Base-by-base conservation (phyloP, 2,888 invertebrate species). In the Pycnomerus fuliginosus region DNA sequence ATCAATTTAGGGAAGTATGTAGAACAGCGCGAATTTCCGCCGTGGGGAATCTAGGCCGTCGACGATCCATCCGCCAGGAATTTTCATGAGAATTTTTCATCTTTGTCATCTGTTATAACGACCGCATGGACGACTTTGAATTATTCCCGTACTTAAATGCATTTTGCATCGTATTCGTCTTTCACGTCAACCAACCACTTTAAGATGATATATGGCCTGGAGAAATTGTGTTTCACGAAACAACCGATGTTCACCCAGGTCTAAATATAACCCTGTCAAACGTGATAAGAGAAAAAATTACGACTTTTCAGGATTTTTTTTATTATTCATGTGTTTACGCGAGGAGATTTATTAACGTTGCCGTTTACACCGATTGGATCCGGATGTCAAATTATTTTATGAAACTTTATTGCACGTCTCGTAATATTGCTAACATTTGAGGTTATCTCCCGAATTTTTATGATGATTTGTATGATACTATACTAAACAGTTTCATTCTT, bases 1-100 rank as follows among this genome's bases (percentile, higher is more conserved):
- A 48, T 44, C 45, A 48, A 45, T 51, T 45, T 51, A 36, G 44
- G 27, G 33, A 45, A 48, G 42, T 51, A 51, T 43, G 45, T 48
- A 39, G 42, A 45, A 40, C 39, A 39, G 48, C 45, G 43, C 40
- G 48, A 51, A 48, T 45, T 45, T 45, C 43, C 45, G 29, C 28
- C 10, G 25, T 5, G 35, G 33, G 32, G 41, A 42, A 42, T 42
- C 42, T 28, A 35, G 40, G 40, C 22, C 29, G 32, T 16, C n/a
- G 3, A 29, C 17, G 20, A 25, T 13, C 7, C 33, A 15, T 29
- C 33, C 28, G 20, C 28, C 27, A 28, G 42, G 42, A 42, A 42
- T 42, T 42, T 41, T 42, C 31, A 40, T 32, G 32, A 22, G 40
- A 23, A 40, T 40, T 40, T 40, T 31, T 40, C 42, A 29, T 35